Base-by-base conservation (phyloP, 2,113 vertebrate species). In the Corythornis madagascariensis region DNA sequence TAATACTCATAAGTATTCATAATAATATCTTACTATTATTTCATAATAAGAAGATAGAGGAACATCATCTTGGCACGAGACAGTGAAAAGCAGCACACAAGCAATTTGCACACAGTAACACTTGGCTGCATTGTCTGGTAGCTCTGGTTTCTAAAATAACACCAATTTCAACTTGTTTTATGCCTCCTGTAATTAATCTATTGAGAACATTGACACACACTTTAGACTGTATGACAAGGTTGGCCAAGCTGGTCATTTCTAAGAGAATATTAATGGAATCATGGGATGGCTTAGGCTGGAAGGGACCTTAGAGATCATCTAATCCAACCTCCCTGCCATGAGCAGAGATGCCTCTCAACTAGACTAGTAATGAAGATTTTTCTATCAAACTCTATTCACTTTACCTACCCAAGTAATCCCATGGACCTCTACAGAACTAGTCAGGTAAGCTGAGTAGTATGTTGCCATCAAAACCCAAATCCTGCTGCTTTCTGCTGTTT, bases 71-170 rank as follows among this genome's bases (percentile, higher is more conserved):
- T 18, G 28, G 8, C 19, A 15, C 2, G 13, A 70, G 35, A 45
- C 0, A 53, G 42, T 0, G 2, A 65, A 61, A 65, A 26, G 29
- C 47, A 57, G 42, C 35, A 40, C 31, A 11, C 14, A 9, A 35
- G 33, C 47, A 66, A 28, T 31, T 52, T n/a, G 66, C 56, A 65
- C 33, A 16, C 9, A 42, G 22, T 7, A 76, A 42, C 26, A 8
- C 10, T 33, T 40, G 22, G 43, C 33, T 64, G n/a, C 7, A 11
- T 20, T 7, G 4, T 7, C 3, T 1, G 2, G 25, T 3, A 60
- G 59, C 22, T 61, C 28, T 17, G 16, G 25, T 33, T 35, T 77
- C 59, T 69, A 73, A 63, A 72, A 33, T 38, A 60, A 65, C 3
- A 2, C 11, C 59, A 77, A 83, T 20, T 16, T 61, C 19, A 88